Evolutionary conservation across 2,888 invertebrate species (phyloP), one percentile per base, ranked within the genome.

Genomic region (Acholoe squamosa): DNA sequence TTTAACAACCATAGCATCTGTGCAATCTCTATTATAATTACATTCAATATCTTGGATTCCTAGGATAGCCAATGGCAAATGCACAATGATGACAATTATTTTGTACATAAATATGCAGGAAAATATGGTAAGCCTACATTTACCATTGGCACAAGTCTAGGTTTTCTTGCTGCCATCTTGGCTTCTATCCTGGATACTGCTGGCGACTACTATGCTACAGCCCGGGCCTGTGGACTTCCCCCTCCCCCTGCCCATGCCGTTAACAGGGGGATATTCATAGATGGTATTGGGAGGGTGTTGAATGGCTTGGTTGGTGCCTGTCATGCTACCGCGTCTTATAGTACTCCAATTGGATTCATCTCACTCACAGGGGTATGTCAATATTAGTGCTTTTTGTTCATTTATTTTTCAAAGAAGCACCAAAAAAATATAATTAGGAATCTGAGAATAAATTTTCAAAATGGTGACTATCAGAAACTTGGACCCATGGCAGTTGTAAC

Each of bases 291-390:
- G 0, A 93, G 94, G 89, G 91, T 94, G 0, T 43, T 94, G 34
- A 93, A 94, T 0, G 94, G 94, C 0, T 90, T 93, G 1, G 91
- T 94, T 54, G 94, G 94, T 12, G 94, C 93, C 0, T 93, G 93
- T 0, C 94, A 94, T 89, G 94, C 94, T 25, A 94, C 94, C 0
- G 94, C 94, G 10, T 94, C 94, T 12, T 93, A 93, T 84, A 94
- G 93, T 51, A 92, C 92, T 0, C n/a, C 71, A 0, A 89, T 91
- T 56, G 91, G 91, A 14, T 43, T 52, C 52, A 56, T 91, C 52
- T 51, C 86, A 61, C 51, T 91, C 16, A 91, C 91, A 16, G 89
- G 89, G 77, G 90, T 90, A 77, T 51, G 89, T 1, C 10, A 16
- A 71, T n/a, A n/a, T n/a, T n/a, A n/a, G n/a, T n/a, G n/a, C n/a